phyloP scores from a whole-genome alignment of 2,888 invertebrate genomes.

The Choristoneura rosaceana region DNA sequence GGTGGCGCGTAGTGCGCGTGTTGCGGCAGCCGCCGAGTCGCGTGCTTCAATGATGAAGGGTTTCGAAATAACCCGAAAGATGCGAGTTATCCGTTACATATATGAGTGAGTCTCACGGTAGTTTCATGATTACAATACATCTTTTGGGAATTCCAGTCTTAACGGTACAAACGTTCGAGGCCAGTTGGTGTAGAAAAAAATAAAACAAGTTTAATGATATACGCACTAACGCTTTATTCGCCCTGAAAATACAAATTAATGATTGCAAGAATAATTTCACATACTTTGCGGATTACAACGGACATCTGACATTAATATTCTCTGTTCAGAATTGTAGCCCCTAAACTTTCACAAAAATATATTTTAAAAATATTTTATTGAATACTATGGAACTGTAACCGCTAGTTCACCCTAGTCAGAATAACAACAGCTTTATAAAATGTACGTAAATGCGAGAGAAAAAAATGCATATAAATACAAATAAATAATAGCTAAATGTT shows the following conservation, averaged over 20 bases:
- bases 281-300: conserved; percentile 66
- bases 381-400: conserved; percentile 75
- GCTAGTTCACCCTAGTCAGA: conserved; percentile 60
- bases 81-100: too few species aligned
- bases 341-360: conserved; percentile 82
- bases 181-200: background rate
- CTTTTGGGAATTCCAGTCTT: too few species aligned
- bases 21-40: too few species aligned
- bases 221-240: conserved; percentile 83
- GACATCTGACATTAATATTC: conserved; percentile 56
- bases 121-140: too few species aligned
- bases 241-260: conserved; percentile 84
- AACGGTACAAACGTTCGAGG: too few species aligned
- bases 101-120: too few species aligned
- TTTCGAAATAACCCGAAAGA: too few species aligned
- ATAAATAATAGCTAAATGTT: conserved; percentile 51
- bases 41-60: too few species aligned
- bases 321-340: conserved; percentile 61
- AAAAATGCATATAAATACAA: conserved; percentile 40
- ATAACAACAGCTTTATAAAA: conserved; percentile 50
- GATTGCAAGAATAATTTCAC: conserved; percentile 79
- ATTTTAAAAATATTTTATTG: conserved; percentile 71
- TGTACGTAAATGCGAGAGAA: conserved; percentile 56
- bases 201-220: conserved; percentile 61
- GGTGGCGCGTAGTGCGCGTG: too few species aligned